A percentile compares a stretch with the other conserved stretches of the same genome.
Conservation (phyloP, 1,140 invertebrate genomes). For the Heliothis virescens region DNA sequence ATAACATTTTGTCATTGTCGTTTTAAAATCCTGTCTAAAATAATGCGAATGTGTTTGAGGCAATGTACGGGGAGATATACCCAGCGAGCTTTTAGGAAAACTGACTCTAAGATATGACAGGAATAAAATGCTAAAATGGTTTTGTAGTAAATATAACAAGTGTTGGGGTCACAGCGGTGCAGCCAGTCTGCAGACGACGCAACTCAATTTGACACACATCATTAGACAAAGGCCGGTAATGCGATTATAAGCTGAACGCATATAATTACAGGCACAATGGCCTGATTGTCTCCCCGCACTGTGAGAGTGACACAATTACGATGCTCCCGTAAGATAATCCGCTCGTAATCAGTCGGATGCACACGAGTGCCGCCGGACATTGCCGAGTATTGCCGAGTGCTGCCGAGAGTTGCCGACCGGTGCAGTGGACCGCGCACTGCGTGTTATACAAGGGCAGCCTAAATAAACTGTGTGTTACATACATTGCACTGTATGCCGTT, state of each 20-base stretch:
- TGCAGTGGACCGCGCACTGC: slow-evolving; percentile 10
- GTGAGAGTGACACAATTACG: slow-evolving; percentile 39
- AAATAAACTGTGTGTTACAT: background rate
- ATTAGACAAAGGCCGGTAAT: slow-evolving; percentile 35
- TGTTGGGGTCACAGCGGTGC: no score
- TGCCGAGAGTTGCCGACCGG: background rate
- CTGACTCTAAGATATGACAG: background rate
- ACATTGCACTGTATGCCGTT: no score
- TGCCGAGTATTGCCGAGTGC: background rate
- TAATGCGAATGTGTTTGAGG: background rate
- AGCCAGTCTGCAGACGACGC: slow-evolving; percentile 11
- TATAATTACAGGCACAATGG: slow-evolving; percentile 30
- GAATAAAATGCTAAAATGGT: no score
- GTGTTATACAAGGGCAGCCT: background rate
- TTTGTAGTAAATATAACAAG: no score
- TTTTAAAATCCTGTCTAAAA: background rate
- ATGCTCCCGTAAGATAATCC: slow-evolving; percentile 43
- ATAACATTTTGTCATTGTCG: slow-evolving; percentile 1
- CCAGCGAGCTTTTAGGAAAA: background rate
- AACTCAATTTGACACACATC: slow-evolving; percentile 29
- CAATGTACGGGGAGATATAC: background rate
- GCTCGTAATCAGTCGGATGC: slow-evolving; percentile 31
- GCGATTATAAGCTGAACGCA: slow-evolving; percentile 33
- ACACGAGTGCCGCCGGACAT: background rate
- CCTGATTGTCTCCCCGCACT: slow-evolving; percentile 12